A percentile compares a stretch with the other conserved stretches of the same genome.
These are phyloP conservation scores for Formica aserva DNA, from an alignment of 2,888 invertebrate genomes.

Conservation along the genomic window DNA sequence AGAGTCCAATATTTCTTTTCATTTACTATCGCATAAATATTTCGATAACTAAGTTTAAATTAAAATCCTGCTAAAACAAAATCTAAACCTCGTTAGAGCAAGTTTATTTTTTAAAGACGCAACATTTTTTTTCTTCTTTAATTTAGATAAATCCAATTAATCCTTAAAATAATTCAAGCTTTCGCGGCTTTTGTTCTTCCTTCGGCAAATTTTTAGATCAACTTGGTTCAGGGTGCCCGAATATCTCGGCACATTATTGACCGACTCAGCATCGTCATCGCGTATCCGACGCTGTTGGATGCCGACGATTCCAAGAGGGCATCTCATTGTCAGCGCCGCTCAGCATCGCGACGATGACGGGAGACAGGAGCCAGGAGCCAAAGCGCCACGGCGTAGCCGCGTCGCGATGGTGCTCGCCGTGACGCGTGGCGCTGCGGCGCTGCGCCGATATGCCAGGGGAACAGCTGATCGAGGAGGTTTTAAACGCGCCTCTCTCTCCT, in stretches of 20 bases:
- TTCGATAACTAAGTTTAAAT: neutral
- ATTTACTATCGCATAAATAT: neutral
- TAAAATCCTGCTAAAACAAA: neutral
- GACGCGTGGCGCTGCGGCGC: conserved; percentile 85
- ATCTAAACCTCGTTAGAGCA: neutral
- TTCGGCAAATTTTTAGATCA: neutral
- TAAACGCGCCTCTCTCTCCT: neutral
- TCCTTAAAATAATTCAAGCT: neutral
- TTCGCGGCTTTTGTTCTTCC: neutral
- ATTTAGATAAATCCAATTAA: neutral
- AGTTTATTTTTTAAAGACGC: neutral
- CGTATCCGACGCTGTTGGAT: neutral
- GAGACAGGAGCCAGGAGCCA: conserved; percentile 20
- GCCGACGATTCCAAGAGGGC: neutral
- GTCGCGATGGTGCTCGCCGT: conserved; percentile 83
- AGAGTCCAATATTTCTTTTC: neutral
- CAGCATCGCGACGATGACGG: conserved; percentile 51
- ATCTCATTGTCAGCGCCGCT: conserved; percentile 18
- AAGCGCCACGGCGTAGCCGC: conserved; percentile 69
- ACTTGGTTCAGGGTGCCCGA: conserved; percentile 24
- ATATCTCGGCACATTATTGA: conserved; percentile 30
- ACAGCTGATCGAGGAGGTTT: conserved; percentile 66
- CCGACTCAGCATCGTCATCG: neutral
- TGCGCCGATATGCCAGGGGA: conserved; percentile 80
- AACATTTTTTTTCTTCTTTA: neutral